A percentile compares a stretch with the other conserved stretches of the same genome.
Evolutionary conservation across 2,797 vertebrate genomes (phyloP).

Genomic region (Cossypha caffra): DNA sequence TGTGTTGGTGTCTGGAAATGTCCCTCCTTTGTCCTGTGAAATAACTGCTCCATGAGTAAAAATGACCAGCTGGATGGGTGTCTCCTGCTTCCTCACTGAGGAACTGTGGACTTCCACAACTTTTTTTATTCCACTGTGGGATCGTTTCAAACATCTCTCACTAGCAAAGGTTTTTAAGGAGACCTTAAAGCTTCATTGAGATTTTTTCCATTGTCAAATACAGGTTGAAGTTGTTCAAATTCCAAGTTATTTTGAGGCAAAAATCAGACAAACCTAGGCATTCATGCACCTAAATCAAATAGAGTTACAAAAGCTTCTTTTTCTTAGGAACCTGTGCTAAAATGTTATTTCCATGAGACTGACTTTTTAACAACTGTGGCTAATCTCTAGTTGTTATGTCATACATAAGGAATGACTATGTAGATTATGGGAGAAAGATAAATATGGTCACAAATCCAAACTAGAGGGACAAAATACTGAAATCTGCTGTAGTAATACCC

Average conservation of each 20-base stretch:
- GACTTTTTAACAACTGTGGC: neutral
- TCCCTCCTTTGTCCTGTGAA: neutral
- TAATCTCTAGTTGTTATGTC: neutral
- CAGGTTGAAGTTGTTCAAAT: neutral
- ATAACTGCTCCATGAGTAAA: neutral
- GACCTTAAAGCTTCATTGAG: neutral
- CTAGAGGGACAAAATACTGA: neutral
- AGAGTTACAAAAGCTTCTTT: neutral
- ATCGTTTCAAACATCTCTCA: neutral
- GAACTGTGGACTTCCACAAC: neutral
- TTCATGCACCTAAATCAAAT: neutral
- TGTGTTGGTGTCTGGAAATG: neutral
- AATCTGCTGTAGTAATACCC: neutral
- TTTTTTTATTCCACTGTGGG: neutral
- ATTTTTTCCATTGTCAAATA: neutral
- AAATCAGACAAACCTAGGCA: neutral
- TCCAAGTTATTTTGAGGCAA: neutral
- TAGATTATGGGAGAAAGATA: neutral
- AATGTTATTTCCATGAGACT: neutral
- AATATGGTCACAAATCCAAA: neutral
- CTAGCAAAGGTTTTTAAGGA: neutral
- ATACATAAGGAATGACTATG: neutral
- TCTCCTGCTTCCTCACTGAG: neutral
- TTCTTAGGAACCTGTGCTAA: neutral
- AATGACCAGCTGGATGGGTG: neutral